Percentiles rank a stretch among this genome's conserved stretches.
phyloP scores from a whole-genome alignment of 2,797 vertebrate species.

The Parambassis ranga region DNA sequence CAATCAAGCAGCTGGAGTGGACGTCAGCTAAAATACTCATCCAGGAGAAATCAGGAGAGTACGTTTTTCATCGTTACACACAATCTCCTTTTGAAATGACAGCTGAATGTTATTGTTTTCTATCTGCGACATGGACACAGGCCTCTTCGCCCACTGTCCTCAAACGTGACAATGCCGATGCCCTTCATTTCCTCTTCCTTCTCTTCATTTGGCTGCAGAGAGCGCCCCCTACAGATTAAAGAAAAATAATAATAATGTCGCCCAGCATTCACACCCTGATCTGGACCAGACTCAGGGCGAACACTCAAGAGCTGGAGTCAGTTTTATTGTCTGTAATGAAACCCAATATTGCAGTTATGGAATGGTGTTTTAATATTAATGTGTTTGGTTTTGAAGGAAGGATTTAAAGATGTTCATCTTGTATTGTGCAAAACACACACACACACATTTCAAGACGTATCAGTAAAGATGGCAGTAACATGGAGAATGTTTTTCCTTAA shows the following conservation, averaged over 20 bases:
- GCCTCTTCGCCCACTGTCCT: not conserved
- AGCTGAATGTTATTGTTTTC: slow-evolving; percentile 56
- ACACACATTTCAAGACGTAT: not conserved
- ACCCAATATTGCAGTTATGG: no score
- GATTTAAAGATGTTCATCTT: not conserved
- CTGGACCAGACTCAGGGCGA: slow-evolving; percentile 22
- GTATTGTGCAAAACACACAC: slow-evolving; percentile 4
- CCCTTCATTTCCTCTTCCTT: not conserved
- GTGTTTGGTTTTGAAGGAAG: slow-evolving; percentile 46
- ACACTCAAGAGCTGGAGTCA: not conserved
- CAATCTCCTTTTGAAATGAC: slow-evolving; percentile 34
- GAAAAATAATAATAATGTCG: slow-evolving; percentile 19
- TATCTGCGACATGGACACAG: not conserved
- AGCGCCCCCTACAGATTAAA: not conserved
- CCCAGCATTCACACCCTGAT: not conserved
- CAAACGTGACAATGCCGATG: not conserved
- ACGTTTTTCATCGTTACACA: not conserved
- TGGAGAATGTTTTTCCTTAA: slow-evolving; percentile 1
- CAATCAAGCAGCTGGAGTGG: not conserved
- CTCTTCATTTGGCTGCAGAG: not conserved
- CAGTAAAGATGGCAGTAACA: no score
- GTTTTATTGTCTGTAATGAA: no score
- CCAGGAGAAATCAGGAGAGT: no score
- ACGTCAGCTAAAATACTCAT: no score
- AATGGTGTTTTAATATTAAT: slow-evolving; percentile 9